Evolutionary conservation across 2,797 vertebrate genomes (phyloP).

Genomic region (Lepilemur septentrionalis): DNA sequence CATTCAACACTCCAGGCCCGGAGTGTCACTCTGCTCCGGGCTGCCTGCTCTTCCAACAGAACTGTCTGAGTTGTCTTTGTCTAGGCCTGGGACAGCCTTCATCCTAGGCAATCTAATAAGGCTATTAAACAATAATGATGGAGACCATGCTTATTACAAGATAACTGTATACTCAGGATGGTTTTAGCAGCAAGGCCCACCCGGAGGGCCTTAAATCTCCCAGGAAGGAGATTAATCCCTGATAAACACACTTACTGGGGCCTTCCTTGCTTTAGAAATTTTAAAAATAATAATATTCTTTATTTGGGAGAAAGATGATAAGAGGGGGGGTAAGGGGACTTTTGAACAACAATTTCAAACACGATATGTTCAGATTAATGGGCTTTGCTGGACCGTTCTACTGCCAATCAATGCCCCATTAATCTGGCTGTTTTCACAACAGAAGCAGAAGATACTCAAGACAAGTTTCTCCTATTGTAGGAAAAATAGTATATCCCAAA

Average conservation of each 20-base stretch:
- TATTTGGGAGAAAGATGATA: conserved; percentile 32
- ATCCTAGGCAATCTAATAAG: background rate
- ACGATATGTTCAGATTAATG: background rate
- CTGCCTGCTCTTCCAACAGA: background rate
- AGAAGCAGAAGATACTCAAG: conserved; percentile 19
- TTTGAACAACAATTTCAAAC: conserved; percentile 35
- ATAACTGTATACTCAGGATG: background rate
- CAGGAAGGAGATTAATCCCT: background rate
- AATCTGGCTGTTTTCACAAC: background rate
- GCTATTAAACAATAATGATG: background rate
- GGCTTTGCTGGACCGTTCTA: background rate
- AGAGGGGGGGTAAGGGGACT: background rate
- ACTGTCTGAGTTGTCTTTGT: background rate
- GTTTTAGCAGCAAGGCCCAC: background rate
- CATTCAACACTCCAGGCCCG: too few relatives aligned
- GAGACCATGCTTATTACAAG: background rate
- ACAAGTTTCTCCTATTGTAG: background rate
- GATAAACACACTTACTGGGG: background rate
- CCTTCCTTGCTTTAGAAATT: background rate
- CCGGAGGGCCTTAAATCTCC: background rate
- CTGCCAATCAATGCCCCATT: background rate
- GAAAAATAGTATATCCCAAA: background rate
- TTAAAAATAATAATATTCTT: background rate
- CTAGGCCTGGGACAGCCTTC: background rate
- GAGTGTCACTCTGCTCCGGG: background rate